Evolutionary conservation across 35 echinoderm and acorn worm species (phyloP).

Genomic region (Heliocidaris tuberculata): DNA sequence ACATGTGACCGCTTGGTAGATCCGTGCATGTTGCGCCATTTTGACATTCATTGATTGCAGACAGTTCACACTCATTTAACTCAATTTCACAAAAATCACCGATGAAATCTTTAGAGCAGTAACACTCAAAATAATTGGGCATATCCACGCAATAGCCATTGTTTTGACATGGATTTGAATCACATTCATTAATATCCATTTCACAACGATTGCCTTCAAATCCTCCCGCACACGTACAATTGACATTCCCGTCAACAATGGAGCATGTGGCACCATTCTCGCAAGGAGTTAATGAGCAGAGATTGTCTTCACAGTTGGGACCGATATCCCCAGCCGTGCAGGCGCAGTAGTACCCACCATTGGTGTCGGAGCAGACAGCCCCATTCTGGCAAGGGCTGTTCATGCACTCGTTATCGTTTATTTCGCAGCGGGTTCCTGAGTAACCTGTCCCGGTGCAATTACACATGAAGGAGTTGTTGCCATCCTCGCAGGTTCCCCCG

Average conservation of each 20-base stretch:
- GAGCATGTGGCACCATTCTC: slow-evolving; percentile 66
- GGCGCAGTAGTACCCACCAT: slow-evolving; percentile 48
- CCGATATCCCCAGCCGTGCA: slow-evolving; percentile 51
- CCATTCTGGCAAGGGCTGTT: slow-evolving; percentile 53
- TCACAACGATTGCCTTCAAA: slow-evolving; percentile 59
- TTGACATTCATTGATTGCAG: slow-evolving; percentile 13
- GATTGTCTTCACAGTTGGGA: slow-evolving; percentile 41
- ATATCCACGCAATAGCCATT: slow-evolving; percentile 47
- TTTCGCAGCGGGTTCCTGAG: slow-evolving; percentile 26
- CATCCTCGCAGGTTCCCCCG: slow-evolving; percentile 47
- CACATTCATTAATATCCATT: slow-evolving; percentile 68
- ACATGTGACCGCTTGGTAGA: neutral
- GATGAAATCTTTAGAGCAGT: slow-evolving; percentile 38
- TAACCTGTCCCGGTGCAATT: slow-evolving; percentile 62
- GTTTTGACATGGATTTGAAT: slow-evolving; percentile 23
- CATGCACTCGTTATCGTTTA: slow-evolving; percentile 41
- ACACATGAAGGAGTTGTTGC: slow-evolving; percentile 46
- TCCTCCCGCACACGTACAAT: slow-evolving; percentile 59
- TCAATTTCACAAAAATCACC: slow-evolving; percentile 52
- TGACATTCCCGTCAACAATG: slow-evolving; percentile 15
- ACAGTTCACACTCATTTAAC: slow-evolving; percentile 48
- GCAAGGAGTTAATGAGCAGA: slow-evolving; percentile 47
- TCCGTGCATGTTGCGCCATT: slow-evolving; percentile 64
- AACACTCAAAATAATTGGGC: slow-evolving; percentile 57
- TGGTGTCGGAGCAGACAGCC: slow-evolving; percentile 40